Percentiles rank a stretch among this genome's conserved stretches.
phyloP scores from a whole-genome alignment of 2,888 invertebrate species.

The Synergus itoensis region DNA sequence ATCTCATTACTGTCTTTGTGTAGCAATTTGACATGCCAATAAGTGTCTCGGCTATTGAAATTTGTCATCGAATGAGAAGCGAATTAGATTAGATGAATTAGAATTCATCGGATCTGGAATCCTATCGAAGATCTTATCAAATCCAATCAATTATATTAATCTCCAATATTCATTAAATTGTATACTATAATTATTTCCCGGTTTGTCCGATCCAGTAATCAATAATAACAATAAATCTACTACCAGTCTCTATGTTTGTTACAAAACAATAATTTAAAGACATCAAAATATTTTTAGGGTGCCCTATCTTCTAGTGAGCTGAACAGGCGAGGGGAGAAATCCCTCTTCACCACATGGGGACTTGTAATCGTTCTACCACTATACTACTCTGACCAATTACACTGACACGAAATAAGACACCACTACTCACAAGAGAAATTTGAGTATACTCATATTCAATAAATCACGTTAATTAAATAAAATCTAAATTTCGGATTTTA shows the following conservation, averaged over 20 bases:
- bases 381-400: slow-evolving; percentile 34
- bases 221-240: neutral
- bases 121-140: neutral
- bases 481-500: neutral
- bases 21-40: neutral
- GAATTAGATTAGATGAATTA: too few relatives aligned
- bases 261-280: slow-evolving; percentile 8
- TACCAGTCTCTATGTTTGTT: neutral
- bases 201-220: too few relatives aligned
- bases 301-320: slow-evolving; percentile 11
- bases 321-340: slow-evolving; percentile 35
- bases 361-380: slow-evolving; percentile 27
- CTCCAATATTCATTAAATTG: neutral
- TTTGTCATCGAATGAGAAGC: neutral
- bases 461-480: too few relatives aligned
- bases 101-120: too few relatives aligned
- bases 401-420: slow-evolving; percentile 9
- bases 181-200: too few relatives aligned
- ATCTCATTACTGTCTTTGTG: slow-evolving; percentile 28
- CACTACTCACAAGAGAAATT: neutral
- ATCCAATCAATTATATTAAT: neutral
- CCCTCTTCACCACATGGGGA: slow-evolving; percentile 13
- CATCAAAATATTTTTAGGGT: slow-evolving; percentile 34
- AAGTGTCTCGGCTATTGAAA: neutral
- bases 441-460: neutral